Evolutionary conservation across 2,888 invertebrate species (phyloP).

Genomic region (Andrena bucephala): DNA sequence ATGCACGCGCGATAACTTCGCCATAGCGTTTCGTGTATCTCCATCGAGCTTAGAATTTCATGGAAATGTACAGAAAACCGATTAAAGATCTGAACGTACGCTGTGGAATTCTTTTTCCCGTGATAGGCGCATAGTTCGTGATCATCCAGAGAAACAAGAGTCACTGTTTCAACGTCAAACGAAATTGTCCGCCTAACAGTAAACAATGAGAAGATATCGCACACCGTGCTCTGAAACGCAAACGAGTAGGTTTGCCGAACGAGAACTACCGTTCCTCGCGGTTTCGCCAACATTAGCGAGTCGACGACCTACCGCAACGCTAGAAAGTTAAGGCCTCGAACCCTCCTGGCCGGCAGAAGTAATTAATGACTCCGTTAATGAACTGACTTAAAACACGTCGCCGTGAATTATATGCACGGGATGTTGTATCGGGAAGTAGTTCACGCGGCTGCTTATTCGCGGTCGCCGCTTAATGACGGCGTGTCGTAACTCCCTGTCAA

Average conservation of each 20-base stretch:
- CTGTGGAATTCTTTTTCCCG: too few relatives aligned
- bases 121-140: background rate
- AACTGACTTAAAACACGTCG: conserved; percentile 6
- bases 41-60: background rate
- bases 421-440: background rate
- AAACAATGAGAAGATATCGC: background rate
- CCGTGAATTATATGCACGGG: background rate
- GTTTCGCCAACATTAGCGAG: conserved; percentile 27
- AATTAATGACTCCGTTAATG: conserved; percentile 31
- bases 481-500: background rate
- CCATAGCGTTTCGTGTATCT: background rate
- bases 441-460: conserved; percentile 3
- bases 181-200: background rate
- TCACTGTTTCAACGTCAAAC: background rate
- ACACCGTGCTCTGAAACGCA: background rate
- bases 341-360: background rate
- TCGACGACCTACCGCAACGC: conserved; percentile 50
- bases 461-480: background rate
- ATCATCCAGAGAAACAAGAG: background rate
- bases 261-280: conserved; percentile 20
- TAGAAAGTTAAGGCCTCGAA: conserved; percentile 41
- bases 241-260: background rate
- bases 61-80: conserved; percentile 2
- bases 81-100: too few relatives aligned
- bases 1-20: background rate